Evolutionary conservation across 1,140 invertebrate species (phyloP).

Genomic region (Apis florea): DNA sequence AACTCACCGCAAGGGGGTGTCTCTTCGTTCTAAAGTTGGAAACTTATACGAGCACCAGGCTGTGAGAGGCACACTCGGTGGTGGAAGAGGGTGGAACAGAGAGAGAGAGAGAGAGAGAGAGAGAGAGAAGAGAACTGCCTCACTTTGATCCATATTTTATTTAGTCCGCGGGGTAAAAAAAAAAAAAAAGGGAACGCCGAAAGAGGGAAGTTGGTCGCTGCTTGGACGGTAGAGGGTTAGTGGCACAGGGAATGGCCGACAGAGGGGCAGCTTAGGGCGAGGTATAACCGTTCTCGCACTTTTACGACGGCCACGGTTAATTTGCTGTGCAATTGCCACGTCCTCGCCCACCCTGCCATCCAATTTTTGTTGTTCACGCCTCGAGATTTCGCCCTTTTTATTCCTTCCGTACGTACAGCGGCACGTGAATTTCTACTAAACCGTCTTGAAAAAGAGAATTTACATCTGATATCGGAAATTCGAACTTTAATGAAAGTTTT

Average conservation of each 20-base stretch:
- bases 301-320: constrained; percentile 53
- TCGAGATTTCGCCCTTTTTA: constrained; percentile 37
- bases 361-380: constrained; percentile 49
- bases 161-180: constrained; percentile 38
- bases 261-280: constrained; percentile 36
- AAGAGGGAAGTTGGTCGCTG: constrained; percentile 34
- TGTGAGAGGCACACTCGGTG: constrained; percentile 23
- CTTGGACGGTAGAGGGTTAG: not conserved
- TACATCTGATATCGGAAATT: too few species aligned
- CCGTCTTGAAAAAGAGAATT: too few species aligned
- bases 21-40: constrained; percentile 59
- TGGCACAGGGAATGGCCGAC: constrained; percentile 27
- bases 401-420: not conserved
- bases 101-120: not conserved
- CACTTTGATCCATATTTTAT: constrained; percentile 70
- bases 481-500: too few species aligned
- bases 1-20: constrained; percentile 60
- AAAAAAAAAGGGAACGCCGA: constrained; percentile 8
- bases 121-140: constrained; percentile 39
- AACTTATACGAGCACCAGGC: constrained; percentile 59
- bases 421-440: not conserved
- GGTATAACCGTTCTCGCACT: constrained; percentile 54
- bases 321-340: constrained; percentile 59
- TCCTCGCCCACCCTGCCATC: constrained; percentile 33
- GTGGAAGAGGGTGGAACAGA: not conserved